These are phyloP conservation scores for Saccostrea echinata DNA, from an alignment of 1,140 invertebrate genomes.

Conservation along the genomic window DNA sequence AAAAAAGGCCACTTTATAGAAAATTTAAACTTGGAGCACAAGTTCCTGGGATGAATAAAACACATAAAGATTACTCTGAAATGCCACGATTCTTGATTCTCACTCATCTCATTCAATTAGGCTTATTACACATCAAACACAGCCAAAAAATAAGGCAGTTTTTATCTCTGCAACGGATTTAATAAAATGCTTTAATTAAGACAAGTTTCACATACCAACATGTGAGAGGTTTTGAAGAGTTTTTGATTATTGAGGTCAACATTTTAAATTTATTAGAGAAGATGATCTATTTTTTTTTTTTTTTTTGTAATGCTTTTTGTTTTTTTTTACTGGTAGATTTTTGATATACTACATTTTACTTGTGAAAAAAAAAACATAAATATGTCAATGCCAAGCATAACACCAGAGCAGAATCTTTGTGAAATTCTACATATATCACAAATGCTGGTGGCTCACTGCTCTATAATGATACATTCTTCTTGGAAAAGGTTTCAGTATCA, in stretches of 20 bases:
- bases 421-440: not conserved
- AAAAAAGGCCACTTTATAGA: not conserved
- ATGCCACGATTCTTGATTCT: conserved; percentile 10
- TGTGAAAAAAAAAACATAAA: not conserved
- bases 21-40: not conserved
- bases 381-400: conserved; percentile 5
- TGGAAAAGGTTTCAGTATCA: not conserved
- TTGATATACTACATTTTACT: conserved; percentile 1
- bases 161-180: conserved; percentile 23
- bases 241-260: conserved; percentile 4
- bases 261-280: not conserved
- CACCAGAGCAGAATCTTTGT: not conserved
- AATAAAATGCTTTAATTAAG: conserved; percentile 34
- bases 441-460: not conserved
- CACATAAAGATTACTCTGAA: conserved; percentile 14
- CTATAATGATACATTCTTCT: not conserved
- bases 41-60: conserved; percentile 1
- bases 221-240: not conserved
- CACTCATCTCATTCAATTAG: conserved; percentile 27
- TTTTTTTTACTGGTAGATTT: not conserved
- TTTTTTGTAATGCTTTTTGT: not conserved
- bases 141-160: not conserved
- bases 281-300: not conserved
- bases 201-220: not conserved
- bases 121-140: conserved; percentile 37